Evolutionary conservation across 2,797 vertebrate genomes (phyloP), one percentile per base, ranked within the genome.

Genomic region (Leucoraja ocellata): DNA sequence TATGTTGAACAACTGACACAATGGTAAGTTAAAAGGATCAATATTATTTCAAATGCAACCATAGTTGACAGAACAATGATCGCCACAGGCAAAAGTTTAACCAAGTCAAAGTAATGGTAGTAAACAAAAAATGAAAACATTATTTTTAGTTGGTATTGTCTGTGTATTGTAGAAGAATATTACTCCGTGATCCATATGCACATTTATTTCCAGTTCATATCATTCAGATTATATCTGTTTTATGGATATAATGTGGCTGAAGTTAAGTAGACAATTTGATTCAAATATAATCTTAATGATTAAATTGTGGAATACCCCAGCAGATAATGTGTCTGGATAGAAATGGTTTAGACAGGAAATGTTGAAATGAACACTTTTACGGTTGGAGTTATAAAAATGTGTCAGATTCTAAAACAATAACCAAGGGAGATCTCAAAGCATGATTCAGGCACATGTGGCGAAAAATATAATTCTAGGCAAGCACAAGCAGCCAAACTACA

Each of bases 371-470:
- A 61, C 63, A 63, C 25, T 86, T 63, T n/a, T 86, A 86, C 32
- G 28, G 13, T 16, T 86, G 83, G 63, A 63, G 61, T 86, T 63
- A 11, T 86, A 86, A 86, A 86, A 86, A 86, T 63, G 58, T 63
- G 58, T n/a, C 58, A 86, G n/a, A 86, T n/a, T 61, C 28, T 63
- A 63, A 28, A 86, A 86, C 58, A 86, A 86, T 61, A 61, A 61
- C 81, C 58, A 32, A 61, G n/a, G 13, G 25, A 84, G 81, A 84
- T 84, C n/a, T 84, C 54, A 84, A 86, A 8, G 58, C 83, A 86
- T 6, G 11, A n/a, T 86, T 63, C 58, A 86, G 58, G 58, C 54
- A 63, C 46, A 58, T 84, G 81, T 58, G 6, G 8, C 18, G 25
- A 86, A 63, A 63, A 84, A 63, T 63, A 9, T 2, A 84, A 86